Conservation (phyloP, 1,140 invertebrate genomes). For the Danaus melanippus region DNA sequence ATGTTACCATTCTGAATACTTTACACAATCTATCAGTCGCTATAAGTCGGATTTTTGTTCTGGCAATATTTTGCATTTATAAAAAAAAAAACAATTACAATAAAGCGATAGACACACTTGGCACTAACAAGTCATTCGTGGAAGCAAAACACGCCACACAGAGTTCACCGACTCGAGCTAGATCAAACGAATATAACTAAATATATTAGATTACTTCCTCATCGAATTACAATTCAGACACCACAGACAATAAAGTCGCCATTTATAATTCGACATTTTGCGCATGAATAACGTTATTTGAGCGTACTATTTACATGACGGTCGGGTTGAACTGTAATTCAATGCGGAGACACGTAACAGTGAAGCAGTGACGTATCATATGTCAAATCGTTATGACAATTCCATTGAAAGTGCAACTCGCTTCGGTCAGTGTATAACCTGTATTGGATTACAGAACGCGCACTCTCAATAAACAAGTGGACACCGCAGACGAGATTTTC, state of each 20-base stretch:
- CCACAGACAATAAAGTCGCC: background rate
- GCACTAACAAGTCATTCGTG: conserved; percentile 15
- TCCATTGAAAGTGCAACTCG: no score
- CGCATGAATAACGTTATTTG: conserved; percentile 1
- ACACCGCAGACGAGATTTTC: no score
- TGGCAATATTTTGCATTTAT: conserved; percentile 15
- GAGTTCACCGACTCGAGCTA: conserved; percentile 36
- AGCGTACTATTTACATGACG: background rate
- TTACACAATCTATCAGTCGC: conserved; percentile 19
- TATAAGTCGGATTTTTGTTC: conserved; percentile 11
- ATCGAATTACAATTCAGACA: conserved; percentile 17
- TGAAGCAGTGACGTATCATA: no score
- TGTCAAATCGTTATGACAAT: no score
- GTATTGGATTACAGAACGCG: no score
- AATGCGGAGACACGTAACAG: conserved; percentile 10
- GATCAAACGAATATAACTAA: conserved; percentile 18
- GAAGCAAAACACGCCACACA: conserved; percentile 22
- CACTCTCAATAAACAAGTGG: no score
- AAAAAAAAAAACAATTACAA: conserved; percentile 10
- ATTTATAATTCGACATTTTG: background rate
- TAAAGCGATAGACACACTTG: conserved; percentile 14
- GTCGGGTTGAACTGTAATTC: conserved; percentile 12
- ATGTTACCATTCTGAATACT: conserved; percentile 4
- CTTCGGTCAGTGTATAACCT: no score
- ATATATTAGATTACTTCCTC: conserved; percentile 14